These are phyloP conservation scores for Hylia prasina DNA, from an alignment of 2,113 vertebrate species.

Conservation along the genomic window DNA sequence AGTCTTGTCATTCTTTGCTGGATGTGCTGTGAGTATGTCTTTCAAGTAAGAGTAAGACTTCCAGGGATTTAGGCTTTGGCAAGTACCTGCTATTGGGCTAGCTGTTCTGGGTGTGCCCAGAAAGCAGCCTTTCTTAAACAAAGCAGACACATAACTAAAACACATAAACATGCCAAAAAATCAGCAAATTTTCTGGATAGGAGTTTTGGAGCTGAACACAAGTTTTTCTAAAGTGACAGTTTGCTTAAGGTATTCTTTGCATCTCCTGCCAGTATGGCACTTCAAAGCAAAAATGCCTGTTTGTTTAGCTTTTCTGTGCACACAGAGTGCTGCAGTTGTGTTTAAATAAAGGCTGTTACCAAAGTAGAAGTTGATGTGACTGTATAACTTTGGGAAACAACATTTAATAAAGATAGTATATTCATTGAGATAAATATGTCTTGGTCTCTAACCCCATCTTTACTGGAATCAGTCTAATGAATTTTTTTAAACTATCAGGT, in stretches of 20 bases:
- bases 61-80: neutral
- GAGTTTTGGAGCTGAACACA: neutral
- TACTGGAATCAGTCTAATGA: neutral
- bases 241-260: neutral
- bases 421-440: neutral
- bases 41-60: neutral
- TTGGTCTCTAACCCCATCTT: neutral
- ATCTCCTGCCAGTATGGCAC: neutral
- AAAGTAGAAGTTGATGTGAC: neutral
- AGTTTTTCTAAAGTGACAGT: neutral
- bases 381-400: neutral
- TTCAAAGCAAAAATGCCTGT: neutral
- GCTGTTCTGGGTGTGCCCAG: neutral
- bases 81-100: neutral
- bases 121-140: neutral
- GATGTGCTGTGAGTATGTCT: neutral
- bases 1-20: neutral
- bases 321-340: neutral
- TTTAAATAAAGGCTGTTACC: neutral
- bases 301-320: neutral
- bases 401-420: neutral
- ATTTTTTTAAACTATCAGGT: neutral
- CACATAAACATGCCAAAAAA: neutral
- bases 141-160: neutral
- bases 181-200: neutral